These are phyloP conservation scores for Trachelus troglodyta DNA, from an alignment of 2,888 invertebrate genomes.

Conservation along the genomic window DNA sequence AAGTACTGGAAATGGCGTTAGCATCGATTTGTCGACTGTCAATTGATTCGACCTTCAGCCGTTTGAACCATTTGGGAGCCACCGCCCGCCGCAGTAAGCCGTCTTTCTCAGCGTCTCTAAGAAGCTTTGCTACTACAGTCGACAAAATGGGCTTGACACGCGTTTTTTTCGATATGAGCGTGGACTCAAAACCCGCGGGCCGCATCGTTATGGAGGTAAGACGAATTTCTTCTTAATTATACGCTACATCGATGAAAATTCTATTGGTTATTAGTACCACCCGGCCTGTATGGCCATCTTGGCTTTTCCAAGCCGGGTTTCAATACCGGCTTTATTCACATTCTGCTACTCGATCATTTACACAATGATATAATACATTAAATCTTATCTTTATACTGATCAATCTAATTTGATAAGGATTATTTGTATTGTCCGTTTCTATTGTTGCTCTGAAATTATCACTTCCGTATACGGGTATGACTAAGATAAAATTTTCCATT, in stretches of 20 bases:
- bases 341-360: not conserved
- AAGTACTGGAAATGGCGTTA: conserved; percentile 56
- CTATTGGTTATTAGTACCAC: not conserved
- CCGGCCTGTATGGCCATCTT: conserved; percentile 40
- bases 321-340: not conserved
- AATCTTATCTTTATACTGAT: not conserved
- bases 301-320: conserved; percentile 23
- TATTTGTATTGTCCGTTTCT: not conserved
- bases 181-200: conserved; percentile 82
- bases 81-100: conserved; percentile 56
- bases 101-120: conserved; percentile 62
- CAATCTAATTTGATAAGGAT: not conserved
- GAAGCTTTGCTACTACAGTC: conserved; percentile 66
- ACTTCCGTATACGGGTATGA: not conserved
- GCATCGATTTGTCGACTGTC: conserved; percentile 62
- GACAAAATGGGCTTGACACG: conserved; percentile 83
- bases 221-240: conserved; percentile 37
- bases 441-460: not conserved
- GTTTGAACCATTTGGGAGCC: conserved; percentile 61
- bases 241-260: not conserved
- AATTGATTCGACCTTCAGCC: conserved; percentile 65
- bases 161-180: conserved; percentile 92
- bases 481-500: not conserved
- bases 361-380: not conserved
- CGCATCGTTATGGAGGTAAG: conserved; percentile 93